Evolutionary conservation across 2,113 vertebrate species (phyloP), one percentile per base, ranked within the genome.

Genomic region (Antechinus stuartii): DNA sequence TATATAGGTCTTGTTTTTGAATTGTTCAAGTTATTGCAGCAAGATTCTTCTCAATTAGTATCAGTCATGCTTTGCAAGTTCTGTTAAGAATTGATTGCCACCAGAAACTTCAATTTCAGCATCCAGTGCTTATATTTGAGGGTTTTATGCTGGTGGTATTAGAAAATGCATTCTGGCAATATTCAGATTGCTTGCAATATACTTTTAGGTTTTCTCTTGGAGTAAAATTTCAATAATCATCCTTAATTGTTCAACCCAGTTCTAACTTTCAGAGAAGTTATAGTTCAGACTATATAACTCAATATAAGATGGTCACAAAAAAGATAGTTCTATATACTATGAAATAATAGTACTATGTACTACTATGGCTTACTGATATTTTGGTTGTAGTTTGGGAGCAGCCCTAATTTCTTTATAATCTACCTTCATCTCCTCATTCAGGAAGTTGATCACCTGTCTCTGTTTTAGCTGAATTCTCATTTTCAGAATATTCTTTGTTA

Each of bases 401-500:
- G 99, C 98, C 27, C 97, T 90, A 7, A 99, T 95, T 3, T 99
- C 99, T 98, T 99, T 99, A 11, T 99, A 98, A 98, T 99, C 99
- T 0, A 99, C 99, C 0, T 99, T 99, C 99, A 99, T 99, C 35
- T 99, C 99, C 90, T 98, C 98, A 94, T 84, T 99, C 98, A 98
- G 99, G 98, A 97, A 99, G 19, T 84, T 7, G 99, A 55, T 98
- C 98, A 42, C 99, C 12, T 0, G 99, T 99, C 95, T 99, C 26
- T 0, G 97, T 94, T 96, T 98, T 99, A 19, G 98, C 98, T 97
- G 98, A 90, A 0, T 98, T 98, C 98, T 99, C 99, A 93, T 99
- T 99, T 92, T 99, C 99, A 0, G 99, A 99, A 96, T 99, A 99
- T 92, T 99, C 99, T 96, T 99, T 99, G 97, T 98, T 99, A 95